A percentile compares a stretch with the other conserved stretches of the same genome.
phyloP scores from a whole-genome alignment of 2,113 vertebrate species.

The Patagioenas fasciata region DNA sequence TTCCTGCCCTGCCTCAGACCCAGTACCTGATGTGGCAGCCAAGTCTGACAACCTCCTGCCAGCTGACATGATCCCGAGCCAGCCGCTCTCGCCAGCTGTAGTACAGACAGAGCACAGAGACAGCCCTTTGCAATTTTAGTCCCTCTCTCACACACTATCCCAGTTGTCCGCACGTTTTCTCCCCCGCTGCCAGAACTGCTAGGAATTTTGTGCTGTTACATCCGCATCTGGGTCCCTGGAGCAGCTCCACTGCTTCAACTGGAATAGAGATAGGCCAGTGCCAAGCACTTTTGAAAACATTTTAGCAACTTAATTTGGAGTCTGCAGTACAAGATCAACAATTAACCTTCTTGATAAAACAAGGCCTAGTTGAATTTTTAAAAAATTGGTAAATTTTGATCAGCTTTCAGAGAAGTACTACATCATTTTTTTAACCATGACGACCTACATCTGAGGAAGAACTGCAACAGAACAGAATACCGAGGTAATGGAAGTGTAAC shows the following conservation, averaged over 20 bases:
- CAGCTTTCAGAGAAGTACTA: not conserved
- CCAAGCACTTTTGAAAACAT: not conserved
- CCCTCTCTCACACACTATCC: not conserved
- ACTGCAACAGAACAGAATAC: not conserved
- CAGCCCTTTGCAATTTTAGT: not conserved
- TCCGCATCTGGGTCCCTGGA: not conserved
- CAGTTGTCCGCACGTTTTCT: not conserved
- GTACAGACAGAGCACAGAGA: not conserved
- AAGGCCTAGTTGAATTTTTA: not conserved
- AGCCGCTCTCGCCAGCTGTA: not conserved
- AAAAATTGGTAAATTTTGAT: not conserved
- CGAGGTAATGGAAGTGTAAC: not conserved
- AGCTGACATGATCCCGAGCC: not conserved
- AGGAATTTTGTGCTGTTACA: not conserved
- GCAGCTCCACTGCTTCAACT: not conserved
- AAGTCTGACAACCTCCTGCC: not conserved
- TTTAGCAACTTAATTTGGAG: not conserved
- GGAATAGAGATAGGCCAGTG: not conserved
- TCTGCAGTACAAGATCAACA: not conserved
- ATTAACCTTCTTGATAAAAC: not conserved
- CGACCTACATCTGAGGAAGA: not conserved
- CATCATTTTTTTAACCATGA: not conserved
- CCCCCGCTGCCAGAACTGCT: not conserved
- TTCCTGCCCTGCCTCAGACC: not conserved
- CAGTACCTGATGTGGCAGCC: not conserved